phyloP scores from a whole-genome alignment of 2,113 vertebrate species.

The Istiophorus platypterus region DNA sequence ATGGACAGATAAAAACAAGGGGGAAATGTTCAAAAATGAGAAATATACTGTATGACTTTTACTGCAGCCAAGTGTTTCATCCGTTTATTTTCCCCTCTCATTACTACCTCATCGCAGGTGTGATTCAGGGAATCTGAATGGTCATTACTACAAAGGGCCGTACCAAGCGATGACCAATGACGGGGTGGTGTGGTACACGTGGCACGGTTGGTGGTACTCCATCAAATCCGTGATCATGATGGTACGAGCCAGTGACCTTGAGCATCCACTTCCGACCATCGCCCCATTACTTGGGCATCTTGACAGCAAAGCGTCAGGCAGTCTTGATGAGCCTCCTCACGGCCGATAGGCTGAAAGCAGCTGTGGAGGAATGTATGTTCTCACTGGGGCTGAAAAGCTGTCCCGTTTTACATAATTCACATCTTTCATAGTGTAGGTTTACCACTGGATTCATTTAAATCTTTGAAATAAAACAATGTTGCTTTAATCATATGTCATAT shows the following conservation, averaged over 20 bases:
- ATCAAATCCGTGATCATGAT: constrained; percentile 93
- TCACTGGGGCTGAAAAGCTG: neutral
- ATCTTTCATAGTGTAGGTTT: neutral
- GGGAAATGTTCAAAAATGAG: too few species aligned
- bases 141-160: constrained; percentile 86
- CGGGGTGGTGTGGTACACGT: constrained; percentile 92
- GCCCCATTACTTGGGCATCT: neutral
- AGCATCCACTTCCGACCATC: constrained; percentile 46
- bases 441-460: neutral
- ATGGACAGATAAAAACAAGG: too few species aligned
- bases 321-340: neutral
- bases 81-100: neutral
- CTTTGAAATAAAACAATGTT: constrained; percentile 36
- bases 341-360: neutral
- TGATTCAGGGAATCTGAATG: constrained; percentile 91
- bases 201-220: constrained; percentile 95
- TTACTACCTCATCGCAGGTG: constrained; percentile 83
- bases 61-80: neutral
- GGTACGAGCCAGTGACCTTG: constrained; percentile 87
- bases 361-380: neutral
- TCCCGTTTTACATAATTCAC: neutral
- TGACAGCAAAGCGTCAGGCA: neutral
- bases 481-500: constrained; percentile 28
- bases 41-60: too few species aligned
- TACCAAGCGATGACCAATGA: constrained; percentile 84